A percentile compares a stretch with the other conserved stretches of the same genome.
phyloP scores from a whole-genome alignment of 1,140 invertebrate genomes.

The Drosophila sp. region DNA sequence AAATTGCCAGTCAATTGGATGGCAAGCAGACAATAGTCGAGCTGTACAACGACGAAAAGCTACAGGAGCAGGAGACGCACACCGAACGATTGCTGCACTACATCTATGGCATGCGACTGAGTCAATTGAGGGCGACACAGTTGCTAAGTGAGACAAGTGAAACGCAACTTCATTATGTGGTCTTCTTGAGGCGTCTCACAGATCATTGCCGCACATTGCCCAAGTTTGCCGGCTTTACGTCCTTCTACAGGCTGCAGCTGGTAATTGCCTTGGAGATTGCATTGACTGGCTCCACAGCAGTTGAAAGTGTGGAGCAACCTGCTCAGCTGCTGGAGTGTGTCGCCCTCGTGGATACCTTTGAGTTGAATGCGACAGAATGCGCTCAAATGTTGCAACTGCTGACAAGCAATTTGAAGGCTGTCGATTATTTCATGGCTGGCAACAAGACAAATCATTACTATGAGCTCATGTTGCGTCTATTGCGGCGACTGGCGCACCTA shows the following conservation, averaged over 20 bases:
- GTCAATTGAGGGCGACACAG: conserved; percentile 60
- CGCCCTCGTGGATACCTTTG: conserved; percentile 61
- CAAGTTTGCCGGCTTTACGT: conserved; percentile 49
- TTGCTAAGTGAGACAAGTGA: conserved; percentile 57
- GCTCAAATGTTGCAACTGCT: conserved; percentile 64
- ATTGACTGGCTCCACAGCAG: not conserved
- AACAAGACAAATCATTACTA: conserved; percentile 59
- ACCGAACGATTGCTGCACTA: conserved; percentile 68
- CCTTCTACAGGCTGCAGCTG: conserved; percentile 72
- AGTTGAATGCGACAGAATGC: conserved; percentile 62
- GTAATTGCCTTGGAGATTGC: conserved; percentile 68
- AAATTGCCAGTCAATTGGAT: conserved; percentile 63
- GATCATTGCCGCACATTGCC: conserved; percentile 53
- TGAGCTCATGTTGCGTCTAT: conserved; percentile 56
- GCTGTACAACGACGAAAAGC: conserved; percentile 7
- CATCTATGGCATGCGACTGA: conserved; percentile 62
- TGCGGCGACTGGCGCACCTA: conserved; percentile 59
- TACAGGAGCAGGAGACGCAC: conserved; percentile 45
- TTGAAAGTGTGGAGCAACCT: conserved; percentile 24
- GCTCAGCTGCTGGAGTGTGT: conserved; percentile 61
- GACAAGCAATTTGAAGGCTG: conserved; percentile 45
- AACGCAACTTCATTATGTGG: conserved; percentile 57
- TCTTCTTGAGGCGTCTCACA: conserved; percentile 61
- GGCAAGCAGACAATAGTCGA: conserved; percentile 3
- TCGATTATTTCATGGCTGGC: conserved; percentile 46